Evolutionary conservation across 2,797 vertebrate species (phyloP).

Genomic region (Xenopus petersii): DNA sequence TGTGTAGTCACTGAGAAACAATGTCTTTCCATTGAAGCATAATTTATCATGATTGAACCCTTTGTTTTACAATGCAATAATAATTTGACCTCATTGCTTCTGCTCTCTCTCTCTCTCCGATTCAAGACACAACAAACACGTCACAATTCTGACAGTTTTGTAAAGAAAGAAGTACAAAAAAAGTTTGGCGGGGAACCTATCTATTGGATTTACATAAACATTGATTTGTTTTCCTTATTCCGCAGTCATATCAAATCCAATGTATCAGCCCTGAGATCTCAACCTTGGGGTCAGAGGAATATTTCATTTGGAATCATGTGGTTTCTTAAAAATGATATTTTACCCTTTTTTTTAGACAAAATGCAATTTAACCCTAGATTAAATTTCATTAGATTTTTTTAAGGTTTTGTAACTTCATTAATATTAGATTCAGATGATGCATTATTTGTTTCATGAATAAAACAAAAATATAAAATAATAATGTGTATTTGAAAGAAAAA

Average conservation of each 20-base stretch:
- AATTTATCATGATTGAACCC: conserved; percentile 10
- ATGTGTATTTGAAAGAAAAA: no score
- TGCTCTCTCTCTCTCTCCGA: neutral
- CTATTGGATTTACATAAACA: conserved; percentile 35
- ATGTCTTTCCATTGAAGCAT: conserved; percentile 19
- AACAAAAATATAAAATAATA: no score
- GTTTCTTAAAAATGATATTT: conserved; percentile 16
- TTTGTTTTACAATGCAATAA: conserved; percentile 4
- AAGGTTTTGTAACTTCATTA: no score
- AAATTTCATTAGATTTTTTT: no score
- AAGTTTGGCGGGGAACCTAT: neutral
- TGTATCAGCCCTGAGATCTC: conserved; percentile 55
- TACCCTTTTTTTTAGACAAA: neutral
- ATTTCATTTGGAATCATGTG: conserved; percentile 52
- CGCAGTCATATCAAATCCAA: conserved; percentile 53
- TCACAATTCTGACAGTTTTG: conserved; percentile 13
- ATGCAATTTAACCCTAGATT: conserved; percentile 2
- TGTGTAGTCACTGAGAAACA: conserved; percentile 16
- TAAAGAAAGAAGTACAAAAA: neutral
- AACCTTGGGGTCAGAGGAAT: conserved; percentile 54
- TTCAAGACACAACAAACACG: conserved; percentile 16
- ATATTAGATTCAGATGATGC: no score
- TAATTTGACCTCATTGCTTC: neutral
- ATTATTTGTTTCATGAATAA: no score
- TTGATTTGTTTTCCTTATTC: conserved; percentile 55